Percentiles rank a stretch among this genome's conserved stretches.
Evolutionary conservation across 1,140 invertebrate genomes (phyloP).

Genomic region (Calliopsis andreniformis): DNA sequence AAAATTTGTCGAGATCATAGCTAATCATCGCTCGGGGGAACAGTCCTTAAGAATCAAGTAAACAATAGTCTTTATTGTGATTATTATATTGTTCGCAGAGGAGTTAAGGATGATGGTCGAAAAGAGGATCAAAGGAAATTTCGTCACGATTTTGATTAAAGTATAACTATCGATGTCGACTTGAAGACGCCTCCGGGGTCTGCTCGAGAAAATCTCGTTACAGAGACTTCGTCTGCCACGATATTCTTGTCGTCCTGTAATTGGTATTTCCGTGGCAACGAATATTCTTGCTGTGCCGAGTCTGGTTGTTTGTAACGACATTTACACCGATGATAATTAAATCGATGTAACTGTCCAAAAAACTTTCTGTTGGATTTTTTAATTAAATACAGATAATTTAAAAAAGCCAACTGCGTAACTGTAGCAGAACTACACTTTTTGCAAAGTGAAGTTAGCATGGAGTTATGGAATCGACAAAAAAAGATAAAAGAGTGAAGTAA

Average conservation of each 20-base stretch:
- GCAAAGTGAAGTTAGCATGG: too few relatives aligned
- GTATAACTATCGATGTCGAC: conserved; percentile 54
- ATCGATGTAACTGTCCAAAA: neutral
- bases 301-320: neutral
- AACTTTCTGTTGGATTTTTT: neutral
- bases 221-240: conserved; percentile 33
- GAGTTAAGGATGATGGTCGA: conserved; percentile 1
- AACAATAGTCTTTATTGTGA: neutral
- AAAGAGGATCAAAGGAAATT: conserved; percentile 44
- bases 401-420: too few relatives aligned
- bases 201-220: conserved; percentile 43
- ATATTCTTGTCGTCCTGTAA: neutral
- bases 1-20: neutral
- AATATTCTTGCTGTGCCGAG: neutral
- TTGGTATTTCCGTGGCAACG: neutral
- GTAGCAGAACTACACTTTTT: too few relatives aligned
- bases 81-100: conserved; percentile 8
- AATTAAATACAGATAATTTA: neutral
- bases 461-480: too few relatives aligned
- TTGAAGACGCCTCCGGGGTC: conserved; percentile 26
- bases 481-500: too few relatives aligned
- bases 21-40: neutral
- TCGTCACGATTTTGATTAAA: conserved; percentile 58
- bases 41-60: neutral
- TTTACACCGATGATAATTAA: neutral